A percentile compares a stretch with the other conserved stretches of the same genome.
Conservation (phyloP, 2,113 vertebrate species). For the Nannobrachium achirus region DNA sequence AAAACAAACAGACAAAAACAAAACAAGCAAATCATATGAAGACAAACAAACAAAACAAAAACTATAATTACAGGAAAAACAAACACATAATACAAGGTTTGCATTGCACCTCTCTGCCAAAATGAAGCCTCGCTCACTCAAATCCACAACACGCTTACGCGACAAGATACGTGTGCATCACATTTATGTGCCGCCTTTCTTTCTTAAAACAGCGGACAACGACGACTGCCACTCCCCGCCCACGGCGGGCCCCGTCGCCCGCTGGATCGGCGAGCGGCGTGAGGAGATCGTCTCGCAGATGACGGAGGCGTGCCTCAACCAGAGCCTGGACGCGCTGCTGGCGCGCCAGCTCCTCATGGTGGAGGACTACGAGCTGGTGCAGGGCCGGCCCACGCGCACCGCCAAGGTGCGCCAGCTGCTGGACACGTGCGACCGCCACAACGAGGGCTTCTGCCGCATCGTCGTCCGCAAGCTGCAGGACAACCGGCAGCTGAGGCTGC, state of each 20-base stretch:
- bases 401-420: constrained; percentile 93
- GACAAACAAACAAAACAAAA: too few species aligned
- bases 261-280: constrained; percentile 88
- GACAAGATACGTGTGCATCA: too few species aligned
- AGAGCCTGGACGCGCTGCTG: constrained; percentile 91
- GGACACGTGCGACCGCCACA: constrained; percentile 89
- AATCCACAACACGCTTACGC: too few species aligned
- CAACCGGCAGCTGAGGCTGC: constrained; percentile 91
- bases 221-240: constrained; percentile 41
- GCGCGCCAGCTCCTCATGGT: constrained; percentile 88
- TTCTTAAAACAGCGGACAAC: constrained; percentile 59
- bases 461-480: constrained; percentile 91
- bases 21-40: too few species aligned
- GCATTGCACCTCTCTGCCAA: too few species aligned
- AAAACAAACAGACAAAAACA: too few species aligned
- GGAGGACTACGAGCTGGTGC: constrained; percentile 96
- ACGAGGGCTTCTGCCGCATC: constrained; percentile 89
- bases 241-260: constrained; percentile 72
- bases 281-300: constrained; percentile 92
- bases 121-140: too few species aligned
- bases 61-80: too few species aligned
- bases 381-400: constrained; percentile 89
- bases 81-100: too few species aligned
- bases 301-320: constrained; percentile 97
- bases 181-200: too few species aligned